Conservation (phyloP, 2,113 vertebrate species). For the Synodontis membranacea region DNA sequence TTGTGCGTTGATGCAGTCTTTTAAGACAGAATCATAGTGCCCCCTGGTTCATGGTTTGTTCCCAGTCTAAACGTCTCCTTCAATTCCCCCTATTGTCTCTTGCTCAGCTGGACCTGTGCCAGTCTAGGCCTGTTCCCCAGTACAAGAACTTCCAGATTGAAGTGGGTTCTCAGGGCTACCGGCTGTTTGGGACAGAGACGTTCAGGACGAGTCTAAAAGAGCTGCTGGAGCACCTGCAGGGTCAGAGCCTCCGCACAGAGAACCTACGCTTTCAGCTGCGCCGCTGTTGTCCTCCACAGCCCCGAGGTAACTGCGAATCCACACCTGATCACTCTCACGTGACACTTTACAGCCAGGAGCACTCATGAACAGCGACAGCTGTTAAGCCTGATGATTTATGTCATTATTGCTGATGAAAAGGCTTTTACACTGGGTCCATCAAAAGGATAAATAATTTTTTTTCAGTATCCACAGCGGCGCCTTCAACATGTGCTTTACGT, state of each 20-base stretch:
- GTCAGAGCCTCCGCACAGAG: constrained; percentile 89
- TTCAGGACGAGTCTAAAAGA: constrained; percentile 78
- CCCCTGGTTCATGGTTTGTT: neutral
- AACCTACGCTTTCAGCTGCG: constrained; percentile 89
- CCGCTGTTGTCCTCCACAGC: constrained; percentile 92
- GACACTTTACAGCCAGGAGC: neutral
- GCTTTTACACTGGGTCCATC: neutral
- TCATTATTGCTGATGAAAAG: neutral
- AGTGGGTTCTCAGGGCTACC: constrained; percentile 74
- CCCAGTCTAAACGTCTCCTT: neutral
- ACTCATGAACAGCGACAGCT: neutral
- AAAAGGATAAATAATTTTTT: neutral
- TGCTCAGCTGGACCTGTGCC: constrained; percentile 57
- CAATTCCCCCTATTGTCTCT: neutral
- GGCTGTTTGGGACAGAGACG: constrained; percentile 81
- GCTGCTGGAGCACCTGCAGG: constrained; percentile 88
- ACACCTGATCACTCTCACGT: neutral
- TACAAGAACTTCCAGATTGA: constrained; percentile 98
- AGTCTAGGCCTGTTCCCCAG: constrained; percentile 69
- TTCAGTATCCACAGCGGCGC: neutral
- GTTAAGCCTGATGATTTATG: neutral
- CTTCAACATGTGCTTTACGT: neutral
- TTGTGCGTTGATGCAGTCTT: neutral
- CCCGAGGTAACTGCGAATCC: constrained; percentile 76
- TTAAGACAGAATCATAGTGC: neutral